Conservation (phyloP, 2,113 vertebrate genomes). For the Sceloporus undulatus region DNA sequence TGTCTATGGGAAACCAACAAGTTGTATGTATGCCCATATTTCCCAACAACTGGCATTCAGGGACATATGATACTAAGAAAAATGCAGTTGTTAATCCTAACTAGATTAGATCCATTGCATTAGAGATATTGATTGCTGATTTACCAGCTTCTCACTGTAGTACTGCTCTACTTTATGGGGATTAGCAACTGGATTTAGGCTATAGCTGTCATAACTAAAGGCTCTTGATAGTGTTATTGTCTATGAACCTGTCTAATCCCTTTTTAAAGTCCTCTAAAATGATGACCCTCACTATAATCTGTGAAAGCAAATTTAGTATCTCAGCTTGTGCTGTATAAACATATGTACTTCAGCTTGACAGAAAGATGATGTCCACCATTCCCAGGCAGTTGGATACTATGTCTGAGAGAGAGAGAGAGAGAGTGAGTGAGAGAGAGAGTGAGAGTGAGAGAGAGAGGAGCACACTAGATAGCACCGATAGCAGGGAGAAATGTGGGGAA, state of each 20-base stretch:
- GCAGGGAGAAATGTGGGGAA: no score
- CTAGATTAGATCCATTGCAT: not conserved
- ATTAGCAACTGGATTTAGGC: not conserved
- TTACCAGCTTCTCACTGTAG: no score
- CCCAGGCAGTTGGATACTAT: not conserved
- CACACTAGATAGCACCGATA: no score
- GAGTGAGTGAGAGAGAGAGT: no score
- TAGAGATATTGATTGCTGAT: not conserved
- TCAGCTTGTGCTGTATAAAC: not conserved
- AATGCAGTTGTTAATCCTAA: not conserved
- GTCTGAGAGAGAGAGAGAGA: not conserved
- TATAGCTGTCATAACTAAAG: not conserved
- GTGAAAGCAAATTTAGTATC: not conserved
- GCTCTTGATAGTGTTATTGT: not conserved
- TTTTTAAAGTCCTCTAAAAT: not conserved
- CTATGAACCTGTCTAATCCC: not conserved
- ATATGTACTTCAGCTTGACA: not conserved
- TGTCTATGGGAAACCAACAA: not conserved
- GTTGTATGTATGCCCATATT: not conserved
- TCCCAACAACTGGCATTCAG: not conserved
- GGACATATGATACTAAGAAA: not conserved
- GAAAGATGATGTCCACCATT: not conserved
- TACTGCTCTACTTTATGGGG: no score
- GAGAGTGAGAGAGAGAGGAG: no score
- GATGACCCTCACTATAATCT: not conserved